Evolutionary conservation across 2,113 vertebrate species (phyloP).

Genomic region (Ailuropoda melanoleuca): DNA sequence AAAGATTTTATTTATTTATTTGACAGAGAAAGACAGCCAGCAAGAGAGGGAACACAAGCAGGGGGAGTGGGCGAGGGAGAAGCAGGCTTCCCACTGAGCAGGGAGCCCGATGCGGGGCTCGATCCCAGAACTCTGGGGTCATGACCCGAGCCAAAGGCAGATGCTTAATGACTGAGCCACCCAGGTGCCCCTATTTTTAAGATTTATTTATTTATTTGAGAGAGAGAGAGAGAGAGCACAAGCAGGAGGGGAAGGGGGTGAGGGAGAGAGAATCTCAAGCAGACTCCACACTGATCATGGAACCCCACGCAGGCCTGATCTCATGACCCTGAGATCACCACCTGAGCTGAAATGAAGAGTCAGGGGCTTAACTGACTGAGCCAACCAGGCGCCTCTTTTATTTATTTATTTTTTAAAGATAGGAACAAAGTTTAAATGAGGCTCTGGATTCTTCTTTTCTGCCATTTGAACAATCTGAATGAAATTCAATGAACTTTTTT

Average conservation of each 20-base stretch:
- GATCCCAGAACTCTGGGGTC: too few species aligned
- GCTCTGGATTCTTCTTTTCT: constrained; percentile 48
- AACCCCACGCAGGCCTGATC: background rate
- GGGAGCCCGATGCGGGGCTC: too few species aligned
- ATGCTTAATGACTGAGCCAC: too few species aligned
- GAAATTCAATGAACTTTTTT: too few species aligned
- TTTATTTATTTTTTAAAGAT: background rate
- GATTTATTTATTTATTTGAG: too few species aligned
- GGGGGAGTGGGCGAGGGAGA: too few species aligned
- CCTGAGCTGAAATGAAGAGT: background rate
- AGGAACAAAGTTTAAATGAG: constrained; percentile 9
- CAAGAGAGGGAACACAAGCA: too few species aligned
- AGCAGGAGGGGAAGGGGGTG: background rate
- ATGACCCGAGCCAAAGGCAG: too few species aligned
- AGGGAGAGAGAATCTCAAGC: background rate
- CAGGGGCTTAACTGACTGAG: background rate
- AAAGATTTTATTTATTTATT: background rate
- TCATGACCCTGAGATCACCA: background rate
- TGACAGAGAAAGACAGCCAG: background rate
- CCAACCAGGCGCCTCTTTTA: background rate
- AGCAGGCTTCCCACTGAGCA: too few species aligned
- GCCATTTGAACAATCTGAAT: background rate
- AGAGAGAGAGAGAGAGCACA: too few species aligned
- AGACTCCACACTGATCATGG: background rate
- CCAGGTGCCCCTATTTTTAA: too few species aligned